Conservation (phyloP, 2,113 vertebrate species). For the Penelope pileata region DNA sequence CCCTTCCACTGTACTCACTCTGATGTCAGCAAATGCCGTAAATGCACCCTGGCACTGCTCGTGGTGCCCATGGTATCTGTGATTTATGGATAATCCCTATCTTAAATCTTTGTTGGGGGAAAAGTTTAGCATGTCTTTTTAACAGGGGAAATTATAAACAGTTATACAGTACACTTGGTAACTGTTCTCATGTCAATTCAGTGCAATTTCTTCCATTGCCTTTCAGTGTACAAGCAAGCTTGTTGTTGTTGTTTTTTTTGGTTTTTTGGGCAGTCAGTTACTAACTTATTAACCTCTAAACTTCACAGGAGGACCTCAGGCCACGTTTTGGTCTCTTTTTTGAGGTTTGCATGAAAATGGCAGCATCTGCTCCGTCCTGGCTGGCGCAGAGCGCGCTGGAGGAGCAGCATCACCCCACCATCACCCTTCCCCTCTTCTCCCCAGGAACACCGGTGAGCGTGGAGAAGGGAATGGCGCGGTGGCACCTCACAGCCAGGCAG, state of each 20-base stretch:
- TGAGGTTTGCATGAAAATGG: fast-evolving
- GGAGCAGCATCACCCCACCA: neutral
- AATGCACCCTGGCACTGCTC: neutral
- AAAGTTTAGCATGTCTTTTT: conserved; percentile 22
- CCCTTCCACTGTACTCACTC: neutral
- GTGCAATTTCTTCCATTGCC: conserved; percentile 33
- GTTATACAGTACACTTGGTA: conserved; percentile 42
- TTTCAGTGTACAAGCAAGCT: neutral
- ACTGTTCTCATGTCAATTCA: conserved; percentile 13
- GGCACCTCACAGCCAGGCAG: fast-evolving
- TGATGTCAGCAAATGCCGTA: neutral
- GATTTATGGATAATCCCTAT: conserved; percentile 37
- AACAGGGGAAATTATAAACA: conserved; percentile 44
- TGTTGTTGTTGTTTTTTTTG: too few species aligned
- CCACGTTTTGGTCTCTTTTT: neutral
- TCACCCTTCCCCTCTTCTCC: fast-evolving
- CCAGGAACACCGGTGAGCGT: neutral
- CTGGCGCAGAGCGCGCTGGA: neutral
- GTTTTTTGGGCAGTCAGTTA: neutral
- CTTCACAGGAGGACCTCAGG: neutral
- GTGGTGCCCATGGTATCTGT: neutral
- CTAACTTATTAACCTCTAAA: neutral
- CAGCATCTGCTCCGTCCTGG: neutral
- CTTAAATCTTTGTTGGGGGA: neutral
- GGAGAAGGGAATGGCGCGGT: fast-evolving